Percentiles rank a stretch among this genome's conserved stretches.
Evolutionary conservation across 2,888 invertebrate species (phyloP).

Genomic region (Stegana nigrithorax): DNA sequence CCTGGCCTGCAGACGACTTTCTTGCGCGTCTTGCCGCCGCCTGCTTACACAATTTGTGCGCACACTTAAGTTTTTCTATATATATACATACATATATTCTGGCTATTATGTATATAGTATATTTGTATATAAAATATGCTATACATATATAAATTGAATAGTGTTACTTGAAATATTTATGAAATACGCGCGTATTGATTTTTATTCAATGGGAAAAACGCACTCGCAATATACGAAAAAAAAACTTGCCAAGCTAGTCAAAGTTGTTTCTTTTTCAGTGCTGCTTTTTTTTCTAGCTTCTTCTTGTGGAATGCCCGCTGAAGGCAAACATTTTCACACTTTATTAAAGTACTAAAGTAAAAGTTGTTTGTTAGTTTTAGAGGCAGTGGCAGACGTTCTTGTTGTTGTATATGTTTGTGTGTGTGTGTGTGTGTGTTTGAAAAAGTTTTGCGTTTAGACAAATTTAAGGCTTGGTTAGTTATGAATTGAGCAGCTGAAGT

Average conservation of each 20-base stretch:
- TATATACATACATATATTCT: not conserved
- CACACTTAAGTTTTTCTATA: too few species aligned
- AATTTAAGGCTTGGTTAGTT: constrained; percentile 20
- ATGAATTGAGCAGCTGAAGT: constrained; percentile 5
- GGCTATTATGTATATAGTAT: not conserved
- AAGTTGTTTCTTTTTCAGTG: too few species aligned
- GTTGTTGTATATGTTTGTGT: not conserved
- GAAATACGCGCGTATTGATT: constrained; percentile 35
- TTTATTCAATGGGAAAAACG: constrained; percentile 10
- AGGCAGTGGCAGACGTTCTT: too few species aligned
- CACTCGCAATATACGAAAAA: too few species aligned
- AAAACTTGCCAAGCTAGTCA: too few species aligned
- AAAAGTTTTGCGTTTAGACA: constrained; percentile 13
- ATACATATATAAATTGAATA: not conserved
- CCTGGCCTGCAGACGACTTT: not conserved
- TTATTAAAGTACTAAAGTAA: constrained; percentile 20
- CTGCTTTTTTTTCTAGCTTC: not conserved
- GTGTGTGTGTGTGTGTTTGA: too few species aligned
- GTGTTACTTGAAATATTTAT: constrained; percentile 54
- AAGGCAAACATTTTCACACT: constrained; percentile 22
- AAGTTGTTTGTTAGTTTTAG: constrained; percentile 17
- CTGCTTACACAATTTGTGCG: not conserved
- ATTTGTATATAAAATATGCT: not conserved
- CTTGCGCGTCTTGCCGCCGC: not conserved
- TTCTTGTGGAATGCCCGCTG: not conserved